Percentiles rank a stretch among this genome's conserved stretches.
phyloP scores from a whole-genome alignment of 2,797 vertebrate genomes.

The Melanotaenia parkinsoni region DNA sequence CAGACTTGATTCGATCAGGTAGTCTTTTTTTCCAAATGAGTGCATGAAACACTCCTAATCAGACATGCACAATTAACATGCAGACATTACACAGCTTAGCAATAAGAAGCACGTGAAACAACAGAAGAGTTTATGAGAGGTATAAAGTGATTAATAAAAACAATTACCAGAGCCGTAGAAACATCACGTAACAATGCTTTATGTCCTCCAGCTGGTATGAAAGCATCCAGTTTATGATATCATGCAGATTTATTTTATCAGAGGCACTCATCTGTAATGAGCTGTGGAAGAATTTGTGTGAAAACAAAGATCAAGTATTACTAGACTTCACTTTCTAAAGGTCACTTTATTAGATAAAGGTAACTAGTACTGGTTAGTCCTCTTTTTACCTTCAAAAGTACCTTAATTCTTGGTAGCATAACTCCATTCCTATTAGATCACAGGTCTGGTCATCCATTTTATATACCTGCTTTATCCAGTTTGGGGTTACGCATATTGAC shows the following conservation, averaged over 20 bases:
- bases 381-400: no score
- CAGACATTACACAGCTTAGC: slow-evolving; percentile 4
- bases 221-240: slow-evolving; percentile 3
- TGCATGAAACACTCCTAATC: slow-evolving; percentile 6
- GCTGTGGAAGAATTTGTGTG: background rate
- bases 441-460: no score
- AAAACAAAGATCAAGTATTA: no score
- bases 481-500: no score
- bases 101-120: background rate
- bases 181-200: slow-evolving; percentile 10
- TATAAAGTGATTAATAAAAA: background rate
- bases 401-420: no score
- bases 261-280: background rate
- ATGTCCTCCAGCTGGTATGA: background rate
- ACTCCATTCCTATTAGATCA: no score
- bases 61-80: slow-evolving; percentile 8
- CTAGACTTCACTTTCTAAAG: no score
- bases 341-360: no score
- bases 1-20: background rate
- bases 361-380: no score
- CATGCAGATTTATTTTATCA: background rate
- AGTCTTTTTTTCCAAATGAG: background rate
- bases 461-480: no score
- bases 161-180: background rate
- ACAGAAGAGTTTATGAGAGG: background rate